These are phyloP conservation scores for Anadara kagoshimensis DNA, from an alignment of 1,140 invertebrate genomes.

Conservation along the genomic window DNA sequence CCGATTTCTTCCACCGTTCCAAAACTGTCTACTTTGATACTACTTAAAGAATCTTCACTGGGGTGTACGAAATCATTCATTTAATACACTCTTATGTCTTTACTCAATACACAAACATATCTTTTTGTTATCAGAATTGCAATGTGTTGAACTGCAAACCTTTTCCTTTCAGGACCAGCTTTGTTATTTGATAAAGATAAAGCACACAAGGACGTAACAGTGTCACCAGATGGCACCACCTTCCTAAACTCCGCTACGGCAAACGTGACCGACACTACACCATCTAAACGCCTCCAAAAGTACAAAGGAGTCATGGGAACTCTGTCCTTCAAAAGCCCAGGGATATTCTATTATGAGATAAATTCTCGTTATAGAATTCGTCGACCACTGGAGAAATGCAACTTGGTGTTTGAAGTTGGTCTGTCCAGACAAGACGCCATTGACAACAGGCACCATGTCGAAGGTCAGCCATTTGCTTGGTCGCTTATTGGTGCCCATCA, in stretches of 20 bases:
- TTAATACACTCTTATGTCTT: too few species aligned
- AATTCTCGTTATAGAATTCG: slow-evolving; percentile 24
- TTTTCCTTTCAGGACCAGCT: slow-evolving; percentile 21
- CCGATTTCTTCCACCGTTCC: too few species aligned
- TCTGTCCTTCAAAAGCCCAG: slow-evolving; percentile 5
- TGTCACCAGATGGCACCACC: slow-evolving; percentile 34
- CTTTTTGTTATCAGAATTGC: too few species aligned
- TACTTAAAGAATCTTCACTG: too few species aligned
- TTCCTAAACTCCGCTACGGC: slow-evolving; percentile 27
- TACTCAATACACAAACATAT: too few species aligned
- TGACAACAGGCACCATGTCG: slow-evolving; percentile 28
- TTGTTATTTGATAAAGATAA: slow-evolving; percentile 25
- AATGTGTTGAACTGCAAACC: too few species aligned
- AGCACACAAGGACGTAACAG: slow-evolving; percentile 34
- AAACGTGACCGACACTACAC: neutral
- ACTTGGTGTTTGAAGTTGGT: slow-evolving; percentile 41
- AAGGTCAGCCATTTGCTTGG: slow-evolving; percentile 35
- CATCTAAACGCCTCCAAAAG: slow-evolving; percentile 22
- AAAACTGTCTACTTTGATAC: too few species aligned
- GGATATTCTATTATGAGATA: slow-evolving; percentile 32
- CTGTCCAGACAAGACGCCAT: slow-evolving; percentile 21
- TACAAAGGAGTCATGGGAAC: slow-evolving; percentile 30
- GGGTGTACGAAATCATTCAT: too few species aligned
- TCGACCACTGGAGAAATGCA: slow-evolving; percentile 33
- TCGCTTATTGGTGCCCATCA: slow-evolving; percentile 40